A percentile compares a stretch with the other conserved stretches of the same genome.
phyloP scores from a whole-genome alignment of 1,140 invertebrate species.

The Littorina saxatilis region DNA sequence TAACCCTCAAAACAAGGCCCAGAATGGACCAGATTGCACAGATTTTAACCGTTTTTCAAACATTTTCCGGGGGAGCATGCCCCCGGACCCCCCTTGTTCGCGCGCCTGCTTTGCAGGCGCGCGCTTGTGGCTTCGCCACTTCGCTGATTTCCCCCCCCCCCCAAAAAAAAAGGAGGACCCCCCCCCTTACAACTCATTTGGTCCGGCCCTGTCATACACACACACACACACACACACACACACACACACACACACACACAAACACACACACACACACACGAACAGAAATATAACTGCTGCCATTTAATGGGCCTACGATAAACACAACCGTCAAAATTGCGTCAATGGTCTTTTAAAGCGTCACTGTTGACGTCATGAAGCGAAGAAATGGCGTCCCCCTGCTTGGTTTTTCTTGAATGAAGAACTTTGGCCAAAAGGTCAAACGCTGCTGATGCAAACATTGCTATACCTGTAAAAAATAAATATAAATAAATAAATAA shows the following conservation, averaged over 20 bases:
- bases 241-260: background rate
- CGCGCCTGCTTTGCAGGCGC: too few relatives aligned
- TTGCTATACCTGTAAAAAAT: background rate
- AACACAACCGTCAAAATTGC: background rate
- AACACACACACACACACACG: constrained; percentile 11
- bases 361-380: background rate
- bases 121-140: too few relatives aligned
- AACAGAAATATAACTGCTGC: background rate
- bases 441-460: background rate
- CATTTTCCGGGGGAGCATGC: too few relatives aligned
- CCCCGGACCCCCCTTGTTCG: too few relatives aligned
- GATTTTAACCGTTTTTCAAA: too few relatives aligned
- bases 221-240: constrained; percentile 2
- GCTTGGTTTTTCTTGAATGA: background rate
- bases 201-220: too few relatives aligned
- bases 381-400: background rate
- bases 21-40: too few relatives aligned
- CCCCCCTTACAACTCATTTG: too few relatives aligned
- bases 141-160: too few relatives aligned
- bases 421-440: background rate
- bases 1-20: too few relatives aligned
- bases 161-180: too few relatives aligned
- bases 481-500: background rate
- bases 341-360: background rate
- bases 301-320: background rate